These are phyloP conservation scores for Cantharis rustica DNA, from an alignment of 2,888 invertebrate genomes.

Conservation along the genomic window DNA sequence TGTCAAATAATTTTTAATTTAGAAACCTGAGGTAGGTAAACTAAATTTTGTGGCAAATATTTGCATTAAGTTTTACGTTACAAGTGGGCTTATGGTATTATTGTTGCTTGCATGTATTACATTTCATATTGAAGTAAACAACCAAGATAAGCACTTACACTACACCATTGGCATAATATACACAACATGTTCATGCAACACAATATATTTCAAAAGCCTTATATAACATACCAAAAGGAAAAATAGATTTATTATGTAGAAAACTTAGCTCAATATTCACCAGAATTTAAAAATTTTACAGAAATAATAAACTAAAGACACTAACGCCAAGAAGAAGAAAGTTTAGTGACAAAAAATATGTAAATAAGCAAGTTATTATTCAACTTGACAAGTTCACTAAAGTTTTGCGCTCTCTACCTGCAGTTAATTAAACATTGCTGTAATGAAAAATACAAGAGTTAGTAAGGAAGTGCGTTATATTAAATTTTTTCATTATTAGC, in stretches of 20 bases:
- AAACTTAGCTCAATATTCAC: neutral
- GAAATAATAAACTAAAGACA: neutral
- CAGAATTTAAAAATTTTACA: neutral
- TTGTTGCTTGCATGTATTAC: constrained; percentile 4
- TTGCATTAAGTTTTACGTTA: neutral
- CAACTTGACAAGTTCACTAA: neutral
- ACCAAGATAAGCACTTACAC: constrained; percentile 14
- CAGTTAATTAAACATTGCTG: neutral
- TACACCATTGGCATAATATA: neutral
- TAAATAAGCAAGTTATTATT: neutral
- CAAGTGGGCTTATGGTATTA: neutral
- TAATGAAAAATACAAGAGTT: neutral
- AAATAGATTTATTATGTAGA: neutral
- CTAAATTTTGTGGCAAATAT: neutral
- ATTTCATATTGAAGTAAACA: neutral
- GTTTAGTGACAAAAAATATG: neutral
- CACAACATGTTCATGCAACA: neutral
- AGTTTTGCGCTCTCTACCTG: neutral
- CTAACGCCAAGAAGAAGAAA: neutral
- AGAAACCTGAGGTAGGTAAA: neutral
- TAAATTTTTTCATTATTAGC: neutral
- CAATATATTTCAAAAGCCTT: neutral
- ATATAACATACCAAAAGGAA: neutral
- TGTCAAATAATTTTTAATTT: neutral
- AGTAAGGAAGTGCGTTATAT: neutral